Evolutionary conservation across 1,140 invertebrate species (phyloP), one percentile per base, ranked within the genome.

Genomic region (Macrobrachium nipponense): DNA sequence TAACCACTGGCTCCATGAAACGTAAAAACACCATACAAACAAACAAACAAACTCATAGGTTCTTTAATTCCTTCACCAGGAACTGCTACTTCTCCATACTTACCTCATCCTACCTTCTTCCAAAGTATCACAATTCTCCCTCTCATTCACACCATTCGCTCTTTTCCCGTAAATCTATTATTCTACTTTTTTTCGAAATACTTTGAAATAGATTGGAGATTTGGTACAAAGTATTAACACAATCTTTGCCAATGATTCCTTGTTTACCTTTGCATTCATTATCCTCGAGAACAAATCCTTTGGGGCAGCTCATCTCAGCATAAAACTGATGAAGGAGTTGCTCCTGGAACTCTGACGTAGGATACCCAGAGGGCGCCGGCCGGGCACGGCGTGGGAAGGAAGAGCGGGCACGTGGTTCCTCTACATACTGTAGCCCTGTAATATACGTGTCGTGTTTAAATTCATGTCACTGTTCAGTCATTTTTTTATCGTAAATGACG

Each of bases 211-310:
- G 51, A 51, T 6, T 51, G 51, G 51, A 51, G 51, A 51, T 7
- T 12, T 0, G 12, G 51, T 12, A 12, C 7, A 51, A 5, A 51
- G 12, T 6, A 51, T 51, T 6, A 51, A n/a, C 64, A n/a, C 8
- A n/a, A 20, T 66, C 23, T 23, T 10, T 23, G 8, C 64, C 8
- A n/a, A 23, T 43, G 36, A 23, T 10, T 18, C 17, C 51, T 44
- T 27, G 15, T 79, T 79, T 85, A 87, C 86, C 86, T 87, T 82
- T 66, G 43, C 86, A 87, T 36, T 87, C 80, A 64, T 70, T 51
- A 61, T 72, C 76, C 12, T 79, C 60, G 58, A 70, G 75, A 18
- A 61, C 68, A 64, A 87, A 87, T 62, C 86, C 81, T 78, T 77
- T 58, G 3, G 64, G 86, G 23, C 86, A 87, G 68, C 75, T 80